These are phyloP conservation scores for Drosophila chauvacae DNA, from an alignment of 1,140 invertebrate genomes.

Conservation along the genomic window DNA sequence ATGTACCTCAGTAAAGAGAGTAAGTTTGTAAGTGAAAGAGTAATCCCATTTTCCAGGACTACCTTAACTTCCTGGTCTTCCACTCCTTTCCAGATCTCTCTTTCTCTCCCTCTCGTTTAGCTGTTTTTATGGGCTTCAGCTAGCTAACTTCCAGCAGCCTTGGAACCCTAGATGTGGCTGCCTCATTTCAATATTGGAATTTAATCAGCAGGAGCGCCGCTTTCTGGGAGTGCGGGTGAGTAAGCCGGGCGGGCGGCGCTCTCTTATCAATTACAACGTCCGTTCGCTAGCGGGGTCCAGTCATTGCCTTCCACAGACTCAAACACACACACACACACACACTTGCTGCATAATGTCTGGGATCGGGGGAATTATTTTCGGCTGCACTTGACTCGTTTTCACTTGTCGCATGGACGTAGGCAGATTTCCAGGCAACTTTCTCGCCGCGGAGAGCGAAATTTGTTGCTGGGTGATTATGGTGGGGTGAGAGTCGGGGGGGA, in stretches of 20 bases:
- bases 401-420: slow-evolving; percentile 55
- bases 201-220: slow-evolving; percentile 26
- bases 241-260: slow-evolving; percentile 14
- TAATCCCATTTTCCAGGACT: neutral
- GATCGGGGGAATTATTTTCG: slow-evolving; percentile 45
- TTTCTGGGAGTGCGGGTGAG: slow-evolving; percentile 26
- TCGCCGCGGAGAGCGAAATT: slow-evolving; percentile 45
- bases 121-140: slow-evolving; percentile 5
- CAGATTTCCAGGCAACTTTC: slow-evolving; percentile 56
- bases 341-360: slow-evolving; percentile 3
- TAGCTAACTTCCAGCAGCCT: slow-evolving; percentile 6
- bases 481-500: neutral
- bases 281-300: slow-evolving; percentile 22
- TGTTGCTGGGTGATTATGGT: neutral
- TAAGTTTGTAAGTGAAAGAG: neutral
- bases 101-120: neutral
- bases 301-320: slow-evolving; percentile 36
- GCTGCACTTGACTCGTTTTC: slow-evolving; percentile 54
- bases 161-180: neutral
- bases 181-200: slow-evolving; percentile 37
- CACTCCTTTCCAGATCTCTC: too few species aligned
- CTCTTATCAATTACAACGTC: slow-evolving; percentile 47
- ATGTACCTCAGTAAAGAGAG: neutral
- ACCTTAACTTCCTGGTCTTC: neutral
- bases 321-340: neutral